Conservation (phyloP, 2,113 vertebrate species). For the Propithecus coquereli region DNA sequence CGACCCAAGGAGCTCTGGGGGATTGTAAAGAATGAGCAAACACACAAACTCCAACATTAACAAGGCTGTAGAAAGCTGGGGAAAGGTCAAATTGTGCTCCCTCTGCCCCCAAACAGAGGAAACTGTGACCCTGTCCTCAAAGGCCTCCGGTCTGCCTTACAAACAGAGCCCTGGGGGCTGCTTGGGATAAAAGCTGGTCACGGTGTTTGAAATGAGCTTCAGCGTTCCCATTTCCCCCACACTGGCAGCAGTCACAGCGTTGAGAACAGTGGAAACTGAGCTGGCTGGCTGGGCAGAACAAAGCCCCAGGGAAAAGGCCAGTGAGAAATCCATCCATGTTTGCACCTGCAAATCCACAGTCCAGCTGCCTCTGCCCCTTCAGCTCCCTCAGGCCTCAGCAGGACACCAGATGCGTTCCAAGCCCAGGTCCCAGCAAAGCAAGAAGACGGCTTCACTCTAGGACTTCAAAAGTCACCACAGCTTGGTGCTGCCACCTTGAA, state of each 20-base stretch:
- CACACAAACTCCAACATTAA: slow-evolving; percentile 61
- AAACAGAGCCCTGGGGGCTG: slow-evolving; percentile 66
- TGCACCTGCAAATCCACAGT: background rate
- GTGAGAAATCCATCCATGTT: background rate
- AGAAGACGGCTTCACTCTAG: background rate
- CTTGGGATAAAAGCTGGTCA: slow-evolving; percentile 63
- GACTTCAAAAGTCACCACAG: background rate
- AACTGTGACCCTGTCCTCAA: slow-evolving; percentile 53
- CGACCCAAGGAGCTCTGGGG: background rate
- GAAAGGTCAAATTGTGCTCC: slow-evolving; percentile 13
- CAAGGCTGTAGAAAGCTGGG: slow-evolving; percentile 37
- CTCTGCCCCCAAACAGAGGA: slow-evolving; percentile 54
- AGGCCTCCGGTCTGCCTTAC: slow-evolving; percentile 53
- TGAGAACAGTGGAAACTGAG: slow-evolving; percentile 15
- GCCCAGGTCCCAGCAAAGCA: background rate
- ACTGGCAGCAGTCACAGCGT: background rate
- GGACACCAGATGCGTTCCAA: background rate
- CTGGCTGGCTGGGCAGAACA: background rate
- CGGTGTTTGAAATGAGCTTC: slow-evolving; percentile 28
- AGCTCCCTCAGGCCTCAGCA: background rate
- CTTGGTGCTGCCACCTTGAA: background rate
- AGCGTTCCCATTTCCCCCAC: background rate
- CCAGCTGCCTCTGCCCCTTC: accelerated
- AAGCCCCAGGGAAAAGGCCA: slow-evolving; percentile 24
- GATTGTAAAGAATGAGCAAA: slow-evolving; percentile 5